Percentiles rank a stretch among this genome's conserved stretches.
These are phyloP conservation scores for Fissipunctia ypsillon DNA, from an alignment of 2,888 invertebrate genomes.

Conservation along the genomic window DNA sequence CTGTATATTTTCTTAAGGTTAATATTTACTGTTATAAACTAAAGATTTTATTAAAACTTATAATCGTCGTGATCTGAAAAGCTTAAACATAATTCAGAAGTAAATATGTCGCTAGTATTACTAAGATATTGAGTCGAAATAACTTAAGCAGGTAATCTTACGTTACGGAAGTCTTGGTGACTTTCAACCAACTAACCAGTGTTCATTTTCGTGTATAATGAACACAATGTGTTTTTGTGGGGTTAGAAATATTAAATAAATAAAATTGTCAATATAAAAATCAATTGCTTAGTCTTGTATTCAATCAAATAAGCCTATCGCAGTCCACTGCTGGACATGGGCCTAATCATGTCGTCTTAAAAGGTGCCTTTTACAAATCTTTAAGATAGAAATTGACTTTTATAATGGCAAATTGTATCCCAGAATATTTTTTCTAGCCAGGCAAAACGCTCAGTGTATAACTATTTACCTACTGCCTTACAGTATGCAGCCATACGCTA, in stretches of 20 bases:
- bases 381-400: neutral
- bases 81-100: slow-evolving; percentile 57
- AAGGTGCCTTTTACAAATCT: neutral
- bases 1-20: slow-evolving; percentile 61
- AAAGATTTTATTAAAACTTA: slow-evolving; percentile 61
- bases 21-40: slow-evolving; percentile 61
- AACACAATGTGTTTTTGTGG: neutral
- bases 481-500: slow-evolving; percentile 20
- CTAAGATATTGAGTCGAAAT: slow-evolving; percentile 49
- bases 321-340: neutral
- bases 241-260: neutral
- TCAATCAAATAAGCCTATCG: neutral
- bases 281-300: neutral
- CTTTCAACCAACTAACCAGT: slow-evolving; percentile 8
- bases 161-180: neutral
- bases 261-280: neutral
- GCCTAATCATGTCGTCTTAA: neutral
- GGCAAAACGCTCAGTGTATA: neutral
- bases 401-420: neutral
- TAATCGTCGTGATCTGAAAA: slow-evolving; percentile 61
- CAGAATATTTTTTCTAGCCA: slow-evolving; percentile 1
- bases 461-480: slow-evolving; percentile 23
- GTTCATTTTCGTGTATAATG: neutral
- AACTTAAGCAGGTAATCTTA: neutral
- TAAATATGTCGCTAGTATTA: slow-evolving; percentile 53